Base-by-base conservation (phyloP, 2,888 invertebrate species). In the Amphipyra tragopoginis region DNA sequence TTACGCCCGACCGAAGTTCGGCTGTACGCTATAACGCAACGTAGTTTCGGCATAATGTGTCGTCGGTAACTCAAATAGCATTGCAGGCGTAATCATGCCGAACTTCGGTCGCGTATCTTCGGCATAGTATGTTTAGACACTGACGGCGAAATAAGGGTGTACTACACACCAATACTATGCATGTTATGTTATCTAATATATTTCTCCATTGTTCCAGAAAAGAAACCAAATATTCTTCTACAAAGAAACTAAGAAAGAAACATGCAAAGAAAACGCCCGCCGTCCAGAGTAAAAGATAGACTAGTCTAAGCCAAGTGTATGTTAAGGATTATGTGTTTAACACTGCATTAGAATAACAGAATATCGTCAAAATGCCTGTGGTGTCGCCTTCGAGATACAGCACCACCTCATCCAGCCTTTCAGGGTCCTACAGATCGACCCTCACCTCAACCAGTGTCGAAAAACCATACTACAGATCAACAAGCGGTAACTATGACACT, bases 351-450 rank as follows among this genome's bases (percentile, higher is more conserved):
- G 38, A 10, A 1, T 26, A 10, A 42, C 39, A 8, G 48, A 26
- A 26, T 44, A 1, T 69, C 49, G 33, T 58, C 85, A 93, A 81
- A 71, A 96, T 96, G 96, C 96, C 96, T 72, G 96, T 96, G 48
- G 93, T 96, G 7, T 96, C 96, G 13, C 96, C 96, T 4, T 95
- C 96, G 33, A 87, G 96, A 40, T 94, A 90, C 74, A 88, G 84
- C 34, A 81, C 91, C 0, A 86, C 91, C 2, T 94, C 95, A 36
- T 90, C 93, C 60, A 86, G 86, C 86, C 82, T 93, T 59, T 94
- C 95, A 34, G 94, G 96, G 21, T 95, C 96, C 0, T 95, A 90
- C 63, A 75, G 95, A 0, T 91, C 95, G 0, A 90, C 92, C 0
- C 80, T 95, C 9, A 92, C 93, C 45, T 93, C 95, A 0, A 86